Conservation (phyloP, 2,888 invertebrate species). For the Drosophila robusta region DNA sequence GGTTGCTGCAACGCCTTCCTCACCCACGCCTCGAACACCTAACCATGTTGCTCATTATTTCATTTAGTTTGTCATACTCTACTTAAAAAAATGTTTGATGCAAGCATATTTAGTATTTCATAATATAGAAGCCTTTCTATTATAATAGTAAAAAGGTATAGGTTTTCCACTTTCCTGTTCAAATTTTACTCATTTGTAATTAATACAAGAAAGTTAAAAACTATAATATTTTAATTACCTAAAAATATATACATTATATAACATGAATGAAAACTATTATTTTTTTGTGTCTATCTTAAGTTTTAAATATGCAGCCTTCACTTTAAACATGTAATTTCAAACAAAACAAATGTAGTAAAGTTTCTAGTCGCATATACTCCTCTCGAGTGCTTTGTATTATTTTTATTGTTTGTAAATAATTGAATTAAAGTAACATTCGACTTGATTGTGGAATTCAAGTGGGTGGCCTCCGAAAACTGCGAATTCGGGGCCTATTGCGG, state of each 20-base stretch:
- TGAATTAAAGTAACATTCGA: constrained; percentile 63
- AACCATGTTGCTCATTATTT: constrained; percentile 56
- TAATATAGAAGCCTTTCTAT: neutral
- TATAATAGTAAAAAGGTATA: neutral
- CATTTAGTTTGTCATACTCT: constrained; percentile 54
- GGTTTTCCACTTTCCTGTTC: too few relatives aligned
- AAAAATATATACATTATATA: too few relatives aligned
- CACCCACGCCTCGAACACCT: constrained; percentile 71
- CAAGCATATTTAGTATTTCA: neutral
- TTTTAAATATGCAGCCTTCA: too few relatives aligned
- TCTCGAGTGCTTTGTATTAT: neutral
- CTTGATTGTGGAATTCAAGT: constrained; percentile 55
- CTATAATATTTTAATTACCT: too few relatives aligned
- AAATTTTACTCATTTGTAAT: too few relatives aligned
- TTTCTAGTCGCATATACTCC: constrained; percentile 8
- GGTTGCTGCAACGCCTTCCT: constrained; percentile 44
- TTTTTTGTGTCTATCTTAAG: too few relatives aligned
- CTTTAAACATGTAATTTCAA: too few relatives aligned
- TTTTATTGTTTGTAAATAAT: constrained; percentile 49
- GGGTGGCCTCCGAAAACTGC: constrained; percentile 51
- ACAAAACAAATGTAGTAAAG: neutral
- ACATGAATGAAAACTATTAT: too few relatives aligned
- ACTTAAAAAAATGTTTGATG: neutral
- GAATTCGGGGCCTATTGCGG: constrained; percentile 44
- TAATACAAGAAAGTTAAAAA: too few relatives aligned